Evolutionary conservation across 2,888 invertebrate species (phyloP).

Genomic region (Cephus pygmeus): DNA sequence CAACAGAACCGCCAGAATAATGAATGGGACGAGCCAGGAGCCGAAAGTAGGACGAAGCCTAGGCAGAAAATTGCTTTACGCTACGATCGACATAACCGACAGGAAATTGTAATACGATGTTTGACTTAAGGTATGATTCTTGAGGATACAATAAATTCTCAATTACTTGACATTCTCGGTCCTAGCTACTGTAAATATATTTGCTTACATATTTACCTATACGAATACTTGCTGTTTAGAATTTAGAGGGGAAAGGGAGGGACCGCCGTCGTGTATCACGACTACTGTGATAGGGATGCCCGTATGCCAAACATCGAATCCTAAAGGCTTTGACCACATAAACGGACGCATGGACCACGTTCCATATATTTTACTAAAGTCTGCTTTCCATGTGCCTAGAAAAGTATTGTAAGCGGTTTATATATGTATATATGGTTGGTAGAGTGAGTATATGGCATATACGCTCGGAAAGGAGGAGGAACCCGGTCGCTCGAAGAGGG

Average conservation of each 20-base stretch:
- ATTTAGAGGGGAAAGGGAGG: background rate
- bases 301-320: conserved; percentile 35
- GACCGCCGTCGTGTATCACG: background rate
- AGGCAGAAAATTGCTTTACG: conserved; percentile 45
- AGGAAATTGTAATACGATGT: background rate
- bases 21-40: background rate
- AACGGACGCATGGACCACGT: conserved; percentile 35
- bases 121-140: background rate
- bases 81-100: conserved; percentile 14
- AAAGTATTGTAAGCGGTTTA: background rate
- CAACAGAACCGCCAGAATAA: background rate
- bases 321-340: conserved; percentile 46
- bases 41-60: conserved; percentile 37
- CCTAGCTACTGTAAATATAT: background rate
- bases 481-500: conserved; percentile 12
- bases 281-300: background rate
- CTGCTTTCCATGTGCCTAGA: background rate
- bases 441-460: background rate
- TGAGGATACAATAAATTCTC: background rate
- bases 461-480: background rate
- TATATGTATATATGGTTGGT: background rate
- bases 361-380: conserved; percentile 28
- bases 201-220: background rate
- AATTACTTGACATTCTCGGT: background rate
- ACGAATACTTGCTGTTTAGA: background rate